Percentiles rank a stretch among this genome's conserved stretches.
These are phyloP conservation scores for Aleadryas rufinucha DNA, from an alignment of 2,113 vertebrate species.

Conservation along the genomic window DNA sequence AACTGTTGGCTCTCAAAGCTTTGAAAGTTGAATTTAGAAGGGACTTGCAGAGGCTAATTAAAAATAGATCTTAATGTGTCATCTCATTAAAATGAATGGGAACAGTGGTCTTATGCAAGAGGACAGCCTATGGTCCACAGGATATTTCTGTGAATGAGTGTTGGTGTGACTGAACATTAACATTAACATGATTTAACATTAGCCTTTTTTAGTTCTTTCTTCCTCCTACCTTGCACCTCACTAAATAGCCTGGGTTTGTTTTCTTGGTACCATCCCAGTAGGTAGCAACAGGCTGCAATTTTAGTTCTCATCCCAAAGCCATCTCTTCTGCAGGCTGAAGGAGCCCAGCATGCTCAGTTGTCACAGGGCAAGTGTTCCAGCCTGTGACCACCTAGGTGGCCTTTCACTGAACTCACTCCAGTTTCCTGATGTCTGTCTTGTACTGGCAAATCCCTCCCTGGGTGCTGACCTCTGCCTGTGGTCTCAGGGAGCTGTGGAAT, in stretches of 20 bases:
- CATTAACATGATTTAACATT: background rate
- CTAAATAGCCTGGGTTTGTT: background rate
- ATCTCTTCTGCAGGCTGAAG: background rate
- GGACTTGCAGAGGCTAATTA: constrained; percentile 5
- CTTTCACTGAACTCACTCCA: background rate
- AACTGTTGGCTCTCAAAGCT: background rate
- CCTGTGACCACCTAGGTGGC: background rate
- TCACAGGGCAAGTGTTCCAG: background rate
- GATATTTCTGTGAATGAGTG: background rate
- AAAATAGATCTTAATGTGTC: constrained; percentile 42
- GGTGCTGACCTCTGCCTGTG: background rate
- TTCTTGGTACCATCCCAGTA: background rate
- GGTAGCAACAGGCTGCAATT: background rate
- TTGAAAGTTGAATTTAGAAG: background rate
- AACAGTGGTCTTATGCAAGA: constrained; percentile 25
- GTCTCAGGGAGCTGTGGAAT: background rate
- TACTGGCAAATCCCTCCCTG: background rate
- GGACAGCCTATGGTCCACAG: background rate
- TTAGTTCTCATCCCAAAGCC: background rate
- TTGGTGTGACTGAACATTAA: background rate
- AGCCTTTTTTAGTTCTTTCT: background rate
- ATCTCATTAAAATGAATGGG: constrained; percentile 52
- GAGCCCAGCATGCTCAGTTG: background rate
- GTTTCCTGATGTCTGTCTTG: background rate
- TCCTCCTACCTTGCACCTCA: background rate